phyloP scores from a whole-genome alignment of 2,888 invertebrate species.

The Eilema griseolum region DNA sequence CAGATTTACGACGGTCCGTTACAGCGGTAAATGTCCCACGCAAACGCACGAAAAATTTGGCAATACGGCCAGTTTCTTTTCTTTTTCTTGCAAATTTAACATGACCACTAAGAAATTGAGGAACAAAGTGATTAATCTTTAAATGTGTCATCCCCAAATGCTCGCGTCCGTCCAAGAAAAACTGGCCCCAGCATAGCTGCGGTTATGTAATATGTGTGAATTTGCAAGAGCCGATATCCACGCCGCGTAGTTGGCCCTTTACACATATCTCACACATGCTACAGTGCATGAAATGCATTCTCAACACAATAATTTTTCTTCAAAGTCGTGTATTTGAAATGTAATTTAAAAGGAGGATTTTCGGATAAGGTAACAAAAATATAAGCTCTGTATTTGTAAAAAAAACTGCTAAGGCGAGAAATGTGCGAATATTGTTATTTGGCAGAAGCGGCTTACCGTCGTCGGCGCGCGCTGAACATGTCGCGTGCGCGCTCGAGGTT shows the following conservation, averaged over 20 bases:
- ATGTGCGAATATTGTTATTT: constrained; percentile 48
- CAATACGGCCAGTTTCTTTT: neutral
- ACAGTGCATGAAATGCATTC: neutral
- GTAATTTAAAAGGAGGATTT: constrained; percentile 29
- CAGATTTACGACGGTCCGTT: neutral
- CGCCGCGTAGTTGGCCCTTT: neutral
- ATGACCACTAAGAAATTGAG: neutral
- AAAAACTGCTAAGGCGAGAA: constrained; percentile 36
- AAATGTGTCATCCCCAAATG: neutral
- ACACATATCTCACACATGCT: neutral
- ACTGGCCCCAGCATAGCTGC: neutral
- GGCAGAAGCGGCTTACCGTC: constrained; percentile 49
- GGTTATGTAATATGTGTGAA: neutral
- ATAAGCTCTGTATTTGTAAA: constrained; percentile 43
- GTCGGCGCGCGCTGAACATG: constrained; percentile 15
- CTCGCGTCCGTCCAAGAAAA: neutral
- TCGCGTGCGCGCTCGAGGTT: constrained; percentile 46
- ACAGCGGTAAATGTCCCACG: neutral
- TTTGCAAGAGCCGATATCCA: neutral
- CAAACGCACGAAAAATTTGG: neutral
- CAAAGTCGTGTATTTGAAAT: constrained; percentile 6
- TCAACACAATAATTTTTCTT: neutral
- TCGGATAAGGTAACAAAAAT: constrained; percentile 40
- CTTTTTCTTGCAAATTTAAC: neutral
- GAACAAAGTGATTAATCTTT: neutral